Base-by-base conservation (phyloP, 2,888 invertebrate genomes). In the Archips crataeganus region DNA sequence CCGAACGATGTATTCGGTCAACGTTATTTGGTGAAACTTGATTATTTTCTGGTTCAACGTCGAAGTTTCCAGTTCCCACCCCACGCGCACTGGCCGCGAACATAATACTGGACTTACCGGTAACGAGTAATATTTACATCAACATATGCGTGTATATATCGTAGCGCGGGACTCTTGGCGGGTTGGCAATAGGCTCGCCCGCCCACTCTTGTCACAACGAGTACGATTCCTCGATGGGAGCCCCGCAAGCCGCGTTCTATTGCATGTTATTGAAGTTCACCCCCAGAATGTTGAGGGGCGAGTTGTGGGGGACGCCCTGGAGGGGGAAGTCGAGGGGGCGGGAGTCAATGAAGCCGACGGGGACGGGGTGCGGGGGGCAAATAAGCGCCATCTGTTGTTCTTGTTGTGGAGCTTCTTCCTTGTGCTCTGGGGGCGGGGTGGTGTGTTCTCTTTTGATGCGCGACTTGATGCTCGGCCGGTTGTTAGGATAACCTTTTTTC, bases 401-500 rank as follows among this genome's bases (percentile, higher is more conserved):
- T 1, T 81, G 85, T 34, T 79, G 85, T 36, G 81, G 86, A 11
- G 78, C 74, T 64, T 92, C 93, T 5, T 92, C 91, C 84, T 95
- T 95, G 77, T 91, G 94, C 68, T 95, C 95, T 68, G 90, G 92
- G 59, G 96, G 96, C 8, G 96, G 96, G 32, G 96, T 95, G 59
- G 96, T 93, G 85, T 96, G 95, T 83, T 96, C 96, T 75, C 96
- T 95, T 79, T 97, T 97, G 70, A 97, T 96, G 64, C 97, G 94
- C 78, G 96, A 96, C 84, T 97, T 97, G 78, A 97, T 96, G 85
- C 97, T 97, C 13, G 97, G 96, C 79, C 97, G 94, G 84, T 96
- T 97, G 82, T 97, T 97, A 1, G 97, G 97, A 87, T 98, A 98
- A 0, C 98, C 98, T 61, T 97, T 96, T 87, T 97, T 97, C 84